Conservation (phyloP, 2,113 vertebrate genomes). For the Takifugu bimaculatus region DNA sequence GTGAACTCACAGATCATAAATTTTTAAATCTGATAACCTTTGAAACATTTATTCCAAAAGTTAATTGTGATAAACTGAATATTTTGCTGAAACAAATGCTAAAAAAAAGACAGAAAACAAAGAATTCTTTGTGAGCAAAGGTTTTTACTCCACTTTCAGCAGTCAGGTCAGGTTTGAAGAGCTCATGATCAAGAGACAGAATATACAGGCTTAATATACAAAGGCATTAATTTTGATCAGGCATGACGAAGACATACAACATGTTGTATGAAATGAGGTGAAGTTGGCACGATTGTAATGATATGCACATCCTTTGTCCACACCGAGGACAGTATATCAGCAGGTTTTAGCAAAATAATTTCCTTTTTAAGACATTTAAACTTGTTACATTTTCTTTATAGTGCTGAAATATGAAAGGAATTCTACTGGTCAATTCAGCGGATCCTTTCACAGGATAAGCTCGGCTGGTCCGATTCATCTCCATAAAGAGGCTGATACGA, state of each 20-base stretch:
- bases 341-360: conserved; percentile 20
- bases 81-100: background rate
- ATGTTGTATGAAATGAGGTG: conserved; percentile 14
- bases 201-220: conserved; percentile 58
- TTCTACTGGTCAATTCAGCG: too few species aligned
- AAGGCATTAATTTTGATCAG: conserved; percentile 59
- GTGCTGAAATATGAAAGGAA: too few species aligned
- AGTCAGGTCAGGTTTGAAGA: conserved; percentile 45
- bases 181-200: conserved; percentile 43
- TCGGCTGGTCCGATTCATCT: background rate
- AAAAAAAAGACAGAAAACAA: background rate
- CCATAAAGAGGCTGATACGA: conserved; percentile 9
- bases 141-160: conserved; percentile 49
- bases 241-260: conserved; percentile 50
- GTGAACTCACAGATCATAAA: too few species aligned
- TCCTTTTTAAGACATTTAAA: conserved; percentile 2
- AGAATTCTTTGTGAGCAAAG: conserved; percentile 29
- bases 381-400: too few species aligned
- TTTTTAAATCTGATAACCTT: too few species aligned
- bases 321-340: conserved; percentile 8
- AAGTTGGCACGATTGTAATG: conserved; percentile 45
- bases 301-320: conserved; percentile 21
- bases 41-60: background rate
- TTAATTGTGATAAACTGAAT: background rate
- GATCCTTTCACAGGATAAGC: too few species aligned